A percentile compares a stretch with the other conserved stretches of the same genome.
phyloP scores from a whole-genome alignment of 2,888 invertebrate genomes.

The Limulus polyphemus region DNA sequence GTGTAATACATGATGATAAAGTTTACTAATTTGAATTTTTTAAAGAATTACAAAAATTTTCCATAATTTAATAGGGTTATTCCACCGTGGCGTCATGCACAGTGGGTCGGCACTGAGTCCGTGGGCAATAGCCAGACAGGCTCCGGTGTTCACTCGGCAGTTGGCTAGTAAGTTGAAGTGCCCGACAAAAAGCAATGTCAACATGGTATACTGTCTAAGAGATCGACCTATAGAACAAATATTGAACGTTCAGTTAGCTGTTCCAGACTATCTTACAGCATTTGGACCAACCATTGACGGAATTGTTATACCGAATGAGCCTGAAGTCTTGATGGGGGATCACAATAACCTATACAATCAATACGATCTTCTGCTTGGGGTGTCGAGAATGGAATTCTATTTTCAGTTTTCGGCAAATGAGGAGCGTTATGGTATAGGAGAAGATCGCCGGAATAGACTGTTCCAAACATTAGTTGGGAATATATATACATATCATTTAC shows the following conservation, averaged over 20 bases:
- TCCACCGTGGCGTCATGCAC: conserved; percentile 57
- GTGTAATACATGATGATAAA: too few relatives aligned
- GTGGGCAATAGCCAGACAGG: conserved; percentile 57
- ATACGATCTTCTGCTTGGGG: conserved; percentile 80
- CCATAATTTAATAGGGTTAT: conserved; percentile 47
- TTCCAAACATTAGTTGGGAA: conserved; percentile 63
- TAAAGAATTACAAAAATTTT: too few relatives aligned
- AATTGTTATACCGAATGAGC: conserved; percentile 46
- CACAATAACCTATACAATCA: conserved; percentile 37
- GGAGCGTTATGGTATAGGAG: conserved; percentile 79
- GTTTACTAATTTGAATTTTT: too few relatives aligned
- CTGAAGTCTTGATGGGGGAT: conserved; percentile 45
- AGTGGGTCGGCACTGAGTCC: conserved; percentile 67
- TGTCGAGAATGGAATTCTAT: conserved; percentile 81
- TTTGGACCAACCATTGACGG: conserved; percentile 94
- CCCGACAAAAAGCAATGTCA: conserved; percentile 38
- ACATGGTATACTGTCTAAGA: conserved; percentile 71
- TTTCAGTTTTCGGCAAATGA: conserved; percentile 69
- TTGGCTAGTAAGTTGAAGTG: conserved; percentile 49
- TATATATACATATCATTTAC: conserved; percentile 69
- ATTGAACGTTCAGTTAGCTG: conserved; percentile 53
- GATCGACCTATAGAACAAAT: conserved; percentile 63
- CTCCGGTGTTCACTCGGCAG: conserved; percentile 39
- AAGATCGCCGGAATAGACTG: conserved; percentile 32
- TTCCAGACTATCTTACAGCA: conserved; percentile 66